Conservation (phyloP, 1,140 invertebrate genomes). For the Halyomorpha halys region DNA sequence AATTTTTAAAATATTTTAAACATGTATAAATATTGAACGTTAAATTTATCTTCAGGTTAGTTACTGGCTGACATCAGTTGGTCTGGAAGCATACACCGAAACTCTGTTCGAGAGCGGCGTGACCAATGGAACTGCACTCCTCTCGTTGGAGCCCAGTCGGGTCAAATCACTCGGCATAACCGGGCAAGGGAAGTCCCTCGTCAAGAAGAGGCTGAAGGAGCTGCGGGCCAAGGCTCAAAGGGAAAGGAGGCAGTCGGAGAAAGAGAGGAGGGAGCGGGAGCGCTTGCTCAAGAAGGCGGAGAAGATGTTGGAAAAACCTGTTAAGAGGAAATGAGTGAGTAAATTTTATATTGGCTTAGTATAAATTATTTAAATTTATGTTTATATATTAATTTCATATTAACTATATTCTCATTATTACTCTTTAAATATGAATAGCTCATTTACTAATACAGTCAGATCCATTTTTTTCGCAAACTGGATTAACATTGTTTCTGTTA, state of each 20-base stretch:
- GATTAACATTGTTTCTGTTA: no score
- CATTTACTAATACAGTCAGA: no score
- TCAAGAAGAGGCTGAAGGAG: constrained; percentile 85
- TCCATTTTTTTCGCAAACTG: no score
- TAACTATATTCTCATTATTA: no score
- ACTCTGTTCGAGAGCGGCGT: constrained; percentile 76
- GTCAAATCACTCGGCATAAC: constrained; percentile 74
- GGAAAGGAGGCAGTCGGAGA: constrained; percentile 58
- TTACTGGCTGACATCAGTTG: constrained; percentile 73
- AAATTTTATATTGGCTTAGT: no score
- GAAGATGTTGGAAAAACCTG: constrained; percentile 57
- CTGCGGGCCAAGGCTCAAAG: constrained; percentile 59
- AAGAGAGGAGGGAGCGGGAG: constrained; percentile 66
- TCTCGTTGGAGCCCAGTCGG: constrained; percentile 75
- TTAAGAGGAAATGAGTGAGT: constrained; percentile 29
- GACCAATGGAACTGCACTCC: constrained; percentile 59
- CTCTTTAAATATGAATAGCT: no score
- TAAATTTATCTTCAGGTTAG: constrained; percentile 52
- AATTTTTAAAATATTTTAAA: no score
- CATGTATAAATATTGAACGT: no score
- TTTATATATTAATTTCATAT: no score
- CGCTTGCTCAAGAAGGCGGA: constrained; percentile 66
- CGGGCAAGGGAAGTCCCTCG: constrained; percentile 65
- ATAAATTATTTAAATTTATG: no score
- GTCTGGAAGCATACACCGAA: constrained; percentile 70